Conservation (phyloP, 1,140 invertebrate species). For the Macrotrachela quadricornifera region DNA sequence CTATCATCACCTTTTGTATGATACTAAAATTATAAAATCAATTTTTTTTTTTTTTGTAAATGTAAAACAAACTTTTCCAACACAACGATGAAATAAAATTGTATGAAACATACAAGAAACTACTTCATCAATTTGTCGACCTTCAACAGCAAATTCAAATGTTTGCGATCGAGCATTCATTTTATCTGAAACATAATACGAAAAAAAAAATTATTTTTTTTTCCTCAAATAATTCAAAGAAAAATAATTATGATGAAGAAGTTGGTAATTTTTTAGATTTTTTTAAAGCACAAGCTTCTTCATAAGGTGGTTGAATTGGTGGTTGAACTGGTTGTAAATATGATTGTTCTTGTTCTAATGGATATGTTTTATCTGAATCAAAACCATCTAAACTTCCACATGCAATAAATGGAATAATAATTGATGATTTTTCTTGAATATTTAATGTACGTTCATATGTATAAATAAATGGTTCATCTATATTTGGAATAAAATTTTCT, state of each 20-base stretch:
- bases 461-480: constrained; percentile 1
- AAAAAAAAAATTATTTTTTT: no score
- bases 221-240: no score
- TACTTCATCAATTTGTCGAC: no score
- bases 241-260: no score
- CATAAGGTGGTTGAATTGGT: constrained; percentile 6
- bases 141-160: no score
- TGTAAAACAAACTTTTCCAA: constrained; percentile 47
- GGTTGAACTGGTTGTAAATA: background rate
- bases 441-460: background rate
- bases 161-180: no score
- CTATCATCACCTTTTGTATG: constrained; percentile 71
- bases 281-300: background rate
- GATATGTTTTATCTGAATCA: constrained; percentile 8
- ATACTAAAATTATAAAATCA: constrained; percentile 36
- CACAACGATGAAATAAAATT: constrained; percentile 69
- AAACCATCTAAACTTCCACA: constrained; percentile 4
- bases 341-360: constrained; percentile 2
- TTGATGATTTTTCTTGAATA: background rate
- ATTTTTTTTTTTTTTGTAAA: background rate
- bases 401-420: constrained; percentile 4
- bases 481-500: constrained; percentile 1
- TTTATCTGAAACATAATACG: no score
- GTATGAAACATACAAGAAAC: constrained; percentile 57
- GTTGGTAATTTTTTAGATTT: no score